phyloP scores from a whole-genome alignment of 64 coral and sea anemone species.

The Actinia tenebrosa region DNA sequence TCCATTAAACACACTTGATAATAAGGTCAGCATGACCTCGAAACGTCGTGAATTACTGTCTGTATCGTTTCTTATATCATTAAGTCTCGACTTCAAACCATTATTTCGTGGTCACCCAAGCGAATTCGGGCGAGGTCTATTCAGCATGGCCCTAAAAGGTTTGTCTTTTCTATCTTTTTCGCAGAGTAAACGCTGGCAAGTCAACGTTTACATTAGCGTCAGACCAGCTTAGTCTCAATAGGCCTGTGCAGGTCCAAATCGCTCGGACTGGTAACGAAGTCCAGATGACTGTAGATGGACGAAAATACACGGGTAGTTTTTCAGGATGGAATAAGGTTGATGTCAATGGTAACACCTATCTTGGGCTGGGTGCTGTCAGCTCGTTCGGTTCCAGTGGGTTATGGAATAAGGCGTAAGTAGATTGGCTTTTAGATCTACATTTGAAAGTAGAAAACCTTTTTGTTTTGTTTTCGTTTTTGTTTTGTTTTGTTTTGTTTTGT shows the following conservation, averaged over 20 bases:
- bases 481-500: no score
- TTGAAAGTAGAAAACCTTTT: no score
- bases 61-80: no score
- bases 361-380: background rate
- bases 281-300: slow-evolving; percentile 5
- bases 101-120: no score
- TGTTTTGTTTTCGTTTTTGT: background rate
- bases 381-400: background rate
- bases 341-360: background rate
- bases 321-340: background rate
- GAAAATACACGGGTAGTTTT: background rate
- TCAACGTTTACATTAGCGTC: background rate
- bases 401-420: slow-evolving; percentile 5
- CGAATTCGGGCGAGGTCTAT: no score
- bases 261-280: background rate
- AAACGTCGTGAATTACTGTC: no score
- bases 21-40: no score
- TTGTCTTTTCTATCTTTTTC: background rate
- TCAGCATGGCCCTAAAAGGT: no score
- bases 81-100: no score
- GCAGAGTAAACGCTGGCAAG: slow-evolving; percentile 3
- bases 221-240: background rate
- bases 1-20: no score
- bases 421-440: background rate
- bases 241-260: background rate